A percentile compares a stretch with the other conserved stretches of the same genome.
These are phyloP conservation scores for Myrmecobius fasciatus DNA, from an alignment of 2,113 vertebrate genomes.

Conservation along the genomic window DNA sequence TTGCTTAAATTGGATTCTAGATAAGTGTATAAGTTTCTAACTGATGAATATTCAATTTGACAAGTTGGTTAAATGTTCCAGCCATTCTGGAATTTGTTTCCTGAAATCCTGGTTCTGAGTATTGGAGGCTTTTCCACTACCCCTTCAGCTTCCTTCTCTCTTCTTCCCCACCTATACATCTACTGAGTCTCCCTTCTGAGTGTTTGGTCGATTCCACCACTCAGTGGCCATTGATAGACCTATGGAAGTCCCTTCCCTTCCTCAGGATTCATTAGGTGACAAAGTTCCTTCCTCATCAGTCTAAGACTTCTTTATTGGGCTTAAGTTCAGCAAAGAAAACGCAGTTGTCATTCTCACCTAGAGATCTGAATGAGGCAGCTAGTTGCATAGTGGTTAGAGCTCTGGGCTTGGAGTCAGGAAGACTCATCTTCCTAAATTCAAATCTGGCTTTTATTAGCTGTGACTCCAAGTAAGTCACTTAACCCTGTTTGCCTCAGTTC, in stretches of 20 bases:
- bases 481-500: background rate
- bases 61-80: background rate
- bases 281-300: background rate
- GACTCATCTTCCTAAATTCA: background rate
- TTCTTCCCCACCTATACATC: background rate
- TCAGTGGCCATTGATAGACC: background rate
- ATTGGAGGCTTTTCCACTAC: background rate
- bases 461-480: background rate
- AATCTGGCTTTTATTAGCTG: background rate
- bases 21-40: background rate
- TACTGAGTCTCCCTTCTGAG: background rate
- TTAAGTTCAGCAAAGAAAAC: background rate
- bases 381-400: background rate
- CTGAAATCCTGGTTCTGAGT: background rate
- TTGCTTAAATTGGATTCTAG: background rate
- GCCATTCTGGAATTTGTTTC: background rate
- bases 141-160: background rate
- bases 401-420: background rate
- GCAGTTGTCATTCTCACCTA: background rate
- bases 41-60: background rate
- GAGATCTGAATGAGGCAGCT: background rate
- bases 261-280: background rate
- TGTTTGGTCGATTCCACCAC: background rate
- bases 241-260: background rate
- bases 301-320: background rate